Evolutionary conservation across 2,888 invertebrate genomes (phyloP).

Genomic region (Catocala nupta): DNA sequence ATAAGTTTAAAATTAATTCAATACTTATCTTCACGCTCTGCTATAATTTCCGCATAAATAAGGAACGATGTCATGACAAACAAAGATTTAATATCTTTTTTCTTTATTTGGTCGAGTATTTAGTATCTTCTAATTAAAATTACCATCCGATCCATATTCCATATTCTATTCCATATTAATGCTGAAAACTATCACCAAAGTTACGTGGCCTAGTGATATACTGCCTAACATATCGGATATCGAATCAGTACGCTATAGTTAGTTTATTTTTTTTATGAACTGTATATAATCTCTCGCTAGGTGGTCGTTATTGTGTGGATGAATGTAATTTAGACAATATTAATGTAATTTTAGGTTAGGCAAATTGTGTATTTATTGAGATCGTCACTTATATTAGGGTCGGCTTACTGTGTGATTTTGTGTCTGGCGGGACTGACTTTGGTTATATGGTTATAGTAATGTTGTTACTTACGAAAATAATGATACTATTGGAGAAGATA

Average conservation of each 20-base stretch:
- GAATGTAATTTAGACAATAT: conserved; percentile 83
- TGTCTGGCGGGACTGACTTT: conserved; percentile 30
- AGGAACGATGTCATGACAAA: too few species aligned
- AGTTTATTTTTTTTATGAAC: conserved; percentile 68
- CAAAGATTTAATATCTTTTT: background rate
- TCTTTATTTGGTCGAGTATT: too few species aligned
- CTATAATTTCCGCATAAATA: too few species aligned
- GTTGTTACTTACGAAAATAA: too few species aligned
- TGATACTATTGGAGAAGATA: too few species aligned
- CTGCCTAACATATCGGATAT: conserved; percentile 83
- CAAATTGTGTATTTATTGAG: conserved; percentile 53
- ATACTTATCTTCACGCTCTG: too few species aligned
- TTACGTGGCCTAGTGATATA: conserved; percentile 77
- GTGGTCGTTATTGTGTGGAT: conserved; percentile 66
- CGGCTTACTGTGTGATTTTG: conserved; percentile 45
- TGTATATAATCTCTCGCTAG: conserved; percentile 77
- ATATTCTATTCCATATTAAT: conserved; percentile 43
- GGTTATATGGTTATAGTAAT: background rate
- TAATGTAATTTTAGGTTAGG: conserved; percentile 68
- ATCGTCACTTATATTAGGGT: conserved; percentile 48
- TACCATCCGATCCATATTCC: background rate
- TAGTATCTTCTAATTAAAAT: too few species aligned
- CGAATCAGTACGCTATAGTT: conserved; percentile 75
- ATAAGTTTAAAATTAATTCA: too few species aligned
- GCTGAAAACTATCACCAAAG: conserved; percentile 49